Evolutionary conservation across 23 tunicate genomes (phyloP).

Genomic region (Trididemnum clinides): DNA sequence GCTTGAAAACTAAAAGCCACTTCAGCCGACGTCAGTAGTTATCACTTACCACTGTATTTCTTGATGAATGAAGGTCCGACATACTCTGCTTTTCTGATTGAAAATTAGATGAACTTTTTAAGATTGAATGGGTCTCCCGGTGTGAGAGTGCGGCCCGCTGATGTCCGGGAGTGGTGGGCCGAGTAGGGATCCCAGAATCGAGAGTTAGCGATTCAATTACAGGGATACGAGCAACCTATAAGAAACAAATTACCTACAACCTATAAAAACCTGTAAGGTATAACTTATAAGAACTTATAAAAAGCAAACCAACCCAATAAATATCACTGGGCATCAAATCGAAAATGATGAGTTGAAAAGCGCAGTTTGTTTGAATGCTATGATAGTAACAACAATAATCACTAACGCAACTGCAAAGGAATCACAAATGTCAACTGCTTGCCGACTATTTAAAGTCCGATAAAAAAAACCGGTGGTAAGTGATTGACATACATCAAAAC

Average conservation of each 20-base stretch:
- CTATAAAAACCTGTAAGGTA: background rate
- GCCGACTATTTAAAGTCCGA: too few relatives aligned
- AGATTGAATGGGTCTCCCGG: background rate
- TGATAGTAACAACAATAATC: too few relatives aligned
- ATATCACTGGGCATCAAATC: too few relatives aligned
- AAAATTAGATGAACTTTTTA: background rate
- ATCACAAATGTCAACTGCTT: too few relatives aligned
- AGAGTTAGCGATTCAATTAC: slow-evolving; percentile 9
- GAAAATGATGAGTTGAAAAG: too few relatives aligned
- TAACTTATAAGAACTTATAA: background rate
- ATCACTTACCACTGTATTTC: background rate
- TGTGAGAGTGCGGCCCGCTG: slow-evolving; percentile 27
- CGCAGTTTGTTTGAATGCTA: too few relatives aligned
- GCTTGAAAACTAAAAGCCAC: too few relatives aligned
- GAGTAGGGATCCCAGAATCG: slow-evolving; percentile 70
- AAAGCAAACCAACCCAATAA: too few relatives aligned
- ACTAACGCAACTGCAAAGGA: too few relatives aligned
- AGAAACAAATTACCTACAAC: background rate
- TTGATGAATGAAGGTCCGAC: background rate
- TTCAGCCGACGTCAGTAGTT: too few relatives aligned
- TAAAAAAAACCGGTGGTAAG: background rate
- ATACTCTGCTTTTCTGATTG: background rate
- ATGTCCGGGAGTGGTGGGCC: slow-evolving; percentile 76
- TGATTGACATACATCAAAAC: too few relatives aligned
- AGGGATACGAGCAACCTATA: slow-evolving; percentile 14